These are phyloP conservation scores for Montipora capitata DNA, from an alignment of 92 coral and sea anemone species.

Conservation along the genomic window DNA sequence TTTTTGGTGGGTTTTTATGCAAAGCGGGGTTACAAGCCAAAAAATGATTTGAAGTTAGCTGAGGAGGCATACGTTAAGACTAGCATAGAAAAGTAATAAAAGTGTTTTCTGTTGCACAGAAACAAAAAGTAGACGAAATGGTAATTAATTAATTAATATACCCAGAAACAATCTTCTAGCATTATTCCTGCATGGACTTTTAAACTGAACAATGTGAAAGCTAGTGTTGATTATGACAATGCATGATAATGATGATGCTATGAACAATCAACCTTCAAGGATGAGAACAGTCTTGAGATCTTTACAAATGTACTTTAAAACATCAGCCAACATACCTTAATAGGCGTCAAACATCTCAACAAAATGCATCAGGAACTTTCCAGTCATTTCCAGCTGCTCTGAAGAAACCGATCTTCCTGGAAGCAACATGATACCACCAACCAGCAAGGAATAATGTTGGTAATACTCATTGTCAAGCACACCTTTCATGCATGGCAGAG, in stretches of 20 bases:
- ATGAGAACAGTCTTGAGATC: no score
- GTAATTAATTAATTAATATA: neutral
- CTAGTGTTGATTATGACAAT: neutral
- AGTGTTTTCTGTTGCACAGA: neutral
- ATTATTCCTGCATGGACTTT: neutral
- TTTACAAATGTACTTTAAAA: neutral
- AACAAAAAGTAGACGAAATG: neutral
- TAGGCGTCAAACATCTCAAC: slow-evolving; percentile 52
- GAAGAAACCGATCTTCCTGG: neutral
- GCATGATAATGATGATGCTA: neutral
- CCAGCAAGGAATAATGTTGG: slow-evolving; percentile 1
- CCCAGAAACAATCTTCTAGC: neutral
- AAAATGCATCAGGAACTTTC: slow-evolving; percentile 46
- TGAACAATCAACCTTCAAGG: neutral
- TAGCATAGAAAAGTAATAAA: neutral
- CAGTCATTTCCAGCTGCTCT: slow-evolving; percentile 17
- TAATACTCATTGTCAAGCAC: neutral
- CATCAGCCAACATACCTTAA: slow-evolving; percentile 29
- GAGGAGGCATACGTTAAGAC: slow-evolving; percentile 3
- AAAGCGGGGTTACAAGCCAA: neutral
- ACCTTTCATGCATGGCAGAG: slow-evolving; percentile 9
- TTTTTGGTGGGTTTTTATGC: neutral
- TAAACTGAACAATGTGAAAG: neutral
- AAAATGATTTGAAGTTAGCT: neutral
- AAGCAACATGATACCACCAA: slow-evolving; percentile 6